phyloP scores from a whole-genome alignment of 2,113 vertebrate species.

The Hippolais icterina region DNA sequence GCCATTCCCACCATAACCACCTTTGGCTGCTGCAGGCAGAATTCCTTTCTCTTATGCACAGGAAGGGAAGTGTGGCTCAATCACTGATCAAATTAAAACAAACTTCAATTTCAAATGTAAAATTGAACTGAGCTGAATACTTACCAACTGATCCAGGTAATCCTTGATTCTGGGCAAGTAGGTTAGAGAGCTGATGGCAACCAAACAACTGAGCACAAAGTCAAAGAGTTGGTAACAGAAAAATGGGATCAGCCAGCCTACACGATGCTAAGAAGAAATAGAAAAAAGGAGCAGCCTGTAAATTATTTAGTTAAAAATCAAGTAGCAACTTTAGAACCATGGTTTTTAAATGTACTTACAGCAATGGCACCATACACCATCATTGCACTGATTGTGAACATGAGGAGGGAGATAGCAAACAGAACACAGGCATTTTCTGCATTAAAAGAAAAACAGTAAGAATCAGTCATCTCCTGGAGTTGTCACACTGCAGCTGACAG shows the following conservation, averaged over 20 bases:
- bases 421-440: constrained; percentile 95
- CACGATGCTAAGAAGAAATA: constrained; percentile 81
- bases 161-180: constrained; percentile 97
- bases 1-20: neutral
- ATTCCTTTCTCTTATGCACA: neutral
- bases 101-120: neutral
- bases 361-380: constrained; percentile 98
- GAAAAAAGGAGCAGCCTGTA: neutral
- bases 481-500: neutral
- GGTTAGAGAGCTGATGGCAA: constrained; percentile 95
- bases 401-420: constrained; percentile 94
- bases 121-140: constrained; percentile 11
- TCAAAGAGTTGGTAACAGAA: constrained; percentile 99
- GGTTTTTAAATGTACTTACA: constrained; percentile 77
- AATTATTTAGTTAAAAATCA: neutral
- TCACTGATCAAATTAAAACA: neutral
- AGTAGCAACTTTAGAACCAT: neutral
- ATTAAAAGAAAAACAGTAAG: constrained; percentile 21
- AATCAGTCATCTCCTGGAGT: neutral
- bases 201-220: constrained; percentile 95
- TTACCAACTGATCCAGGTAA: constrained; percentile 95
- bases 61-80: neutral
- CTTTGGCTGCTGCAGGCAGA: neutral
- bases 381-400: constrained; percentile 99
- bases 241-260: constrained; percentile 96